Percentiles rank a stretch among this genome's conserved stretches.
These are phyloP conservation scores for Helicolenus hilgendorfi DNA, from an alignment of 2,797 vertebrate species.

Conservation along the genomic window DNA sequence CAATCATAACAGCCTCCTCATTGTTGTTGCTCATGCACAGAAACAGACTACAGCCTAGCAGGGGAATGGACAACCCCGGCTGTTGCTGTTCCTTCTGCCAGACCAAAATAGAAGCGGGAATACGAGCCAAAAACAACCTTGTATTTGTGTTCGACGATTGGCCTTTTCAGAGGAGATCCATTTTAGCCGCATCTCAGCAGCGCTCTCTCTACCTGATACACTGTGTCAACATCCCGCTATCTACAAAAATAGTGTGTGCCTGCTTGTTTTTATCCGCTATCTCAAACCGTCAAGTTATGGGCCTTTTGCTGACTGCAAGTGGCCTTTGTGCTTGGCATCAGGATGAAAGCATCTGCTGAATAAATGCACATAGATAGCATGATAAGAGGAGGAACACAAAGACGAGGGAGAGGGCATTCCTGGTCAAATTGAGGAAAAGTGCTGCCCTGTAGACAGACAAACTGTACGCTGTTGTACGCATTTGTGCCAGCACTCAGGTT, in stretches of 20 bases:
- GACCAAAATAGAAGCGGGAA: constrained; percentile 83
- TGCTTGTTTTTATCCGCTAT: background rate
- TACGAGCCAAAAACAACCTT: constrained; percentile 77
- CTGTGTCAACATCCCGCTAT: constrained; percentile 45
- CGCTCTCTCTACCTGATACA: constrained; percentile 58
- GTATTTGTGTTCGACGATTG: constrained; percentile 78
- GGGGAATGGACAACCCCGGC: constrained; percentile 80
- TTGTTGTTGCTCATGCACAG: constrained; percentile 53
- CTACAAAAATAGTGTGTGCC: constrained; percentile 61
- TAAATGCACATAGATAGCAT: constrained; percentile 62
- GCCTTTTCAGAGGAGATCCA: constrained; percentile 81
- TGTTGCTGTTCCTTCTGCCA: constrained; percentile 79
- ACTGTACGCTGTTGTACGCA: constrained; percentile 17
- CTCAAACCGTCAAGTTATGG: constrained; percentile 39
- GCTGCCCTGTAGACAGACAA: constrained; percentile 45
- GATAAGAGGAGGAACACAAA: constrained; percentile 41
- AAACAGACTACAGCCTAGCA: constrained; percentile 70
- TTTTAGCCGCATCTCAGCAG: constrained; percentile 68
- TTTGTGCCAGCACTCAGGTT: constrained; percentile 65
- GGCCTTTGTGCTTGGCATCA: constrained; percentile 69
- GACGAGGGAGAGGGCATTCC: constrained; percentile 20
- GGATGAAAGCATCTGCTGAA: constrained; percentile 70
- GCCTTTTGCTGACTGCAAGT: constrained; percentile 55
- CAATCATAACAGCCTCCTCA: constrained; percentile 39
- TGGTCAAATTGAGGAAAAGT: constrained; percentile 35